These are phyloP conservation scores for Holothuria leucospilota DNA, from an alignment of 53 echinoderm and acorn worm genomes.

Conservation along the genomic window DNA sequence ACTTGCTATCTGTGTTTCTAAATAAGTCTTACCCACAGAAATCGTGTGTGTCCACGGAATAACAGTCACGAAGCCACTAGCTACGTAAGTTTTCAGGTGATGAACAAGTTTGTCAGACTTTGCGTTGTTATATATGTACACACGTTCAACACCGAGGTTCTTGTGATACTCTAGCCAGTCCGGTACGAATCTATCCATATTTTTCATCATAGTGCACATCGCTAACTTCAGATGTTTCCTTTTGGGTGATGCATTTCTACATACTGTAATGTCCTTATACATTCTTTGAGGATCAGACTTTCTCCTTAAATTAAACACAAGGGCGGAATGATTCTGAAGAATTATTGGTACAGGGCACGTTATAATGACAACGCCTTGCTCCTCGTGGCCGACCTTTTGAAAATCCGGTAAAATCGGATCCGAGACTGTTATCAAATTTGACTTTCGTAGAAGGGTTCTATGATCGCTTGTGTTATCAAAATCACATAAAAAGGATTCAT, in stretches of 20 bases:
- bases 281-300: not conserved
- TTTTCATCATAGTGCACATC: constrained; percentile 73
- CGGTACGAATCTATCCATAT: constrained; percentile 62
- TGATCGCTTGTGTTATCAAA: constrained; percentile 4
- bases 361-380: constrained; percentile 65
- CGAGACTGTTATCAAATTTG: constrained; percentile 33
- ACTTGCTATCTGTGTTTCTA: constrained; percentile 74
- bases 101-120: constrained; percentile 23
- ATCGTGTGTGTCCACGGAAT: constrained; percentile 68
- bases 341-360: constrained; percentile 66
- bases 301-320: not conserved
- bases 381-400: constrained; percentile 58
- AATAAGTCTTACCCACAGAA: constrained; percentile 65
- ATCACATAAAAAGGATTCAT: constrained; percentile 59
- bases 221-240: constrained; percentile 19
- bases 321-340: not conserved
- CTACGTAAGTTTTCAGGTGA: constrained; percentile 15
- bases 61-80: constrained; percentile 65
- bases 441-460: not conserved
- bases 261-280: constrained; percentile 45
- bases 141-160: constrained; percentile 68
- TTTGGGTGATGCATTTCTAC: constrained; percentile 19
- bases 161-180: constrained; percentile 68
- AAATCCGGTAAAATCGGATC: constrained; percentile 71
- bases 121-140: constrained; percentile 76